Evolutionary conservation across 1,140 invertebrate species (phyloP).

Genomic region (Euwallacea similis): DNA sequence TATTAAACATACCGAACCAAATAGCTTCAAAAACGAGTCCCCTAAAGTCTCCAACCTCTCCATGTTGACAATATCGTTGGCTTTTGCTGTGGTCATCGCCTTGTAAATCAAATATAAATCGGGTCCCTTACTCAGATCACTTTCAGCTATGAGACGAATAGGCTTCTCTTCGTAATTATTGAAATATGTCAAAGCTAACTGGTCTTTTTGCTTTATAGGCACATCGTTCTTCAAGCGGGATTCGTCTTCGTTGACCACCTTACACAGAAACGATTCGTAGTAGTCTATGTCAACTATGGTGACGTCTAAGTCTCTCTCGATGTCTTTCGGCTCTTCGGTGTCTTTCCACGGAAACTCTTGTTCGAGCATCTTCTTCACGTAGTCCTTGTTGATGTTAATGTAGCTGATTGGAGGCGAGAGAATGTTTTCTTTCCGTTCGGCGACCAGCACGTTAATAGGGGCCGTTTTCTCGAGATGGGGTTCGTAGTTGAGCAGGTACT

Average conservation of each 20-base stretch:
- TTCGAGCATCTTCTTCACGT: conserved; percentile 44
- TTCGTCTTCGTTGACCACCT: conserved; percentile 20
- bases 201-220: conserved; percentile 24
- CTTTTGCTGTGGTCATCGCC: conserved; percentile 71
- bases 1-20: conserved; percentile 56
- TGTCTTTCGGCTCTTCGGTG: conserved; percentile 67
- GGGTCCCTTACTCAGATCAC: conserved; percentile 18
- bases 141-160: conserved; percentile 39
- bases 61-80: conserved; percentile 78
- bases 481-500: conserved; percentile 41
- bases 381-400: conserved; percentile 42
- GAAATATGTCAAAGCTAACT: conserved; percentile 45
- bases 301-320: conserved; percentile 62
- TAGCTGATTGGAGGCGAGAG: conserved; percentile 2
- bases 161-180: conserved; percentile 42
- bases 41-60: conserved; percentile 85
- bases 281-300: conserved; percentile 69
- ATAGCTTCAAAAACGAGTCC: conserved; percentile 87
- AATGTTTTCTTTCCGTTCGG: conserved; percentile 22
- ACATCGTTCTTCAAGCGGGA: conserved; percentile 32
- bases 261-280: conserved; percentile 63
- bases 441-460: conserved; percentile 12
- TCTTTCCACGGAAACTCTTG: conserved; percentile 57
- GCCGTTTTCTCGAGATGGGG: conserved; percentile 27
- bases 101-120: conserved; percentile 53